A percentile compares a stretch with the other conserved stretches of the same genome.
phyloP scores from a whole-genome alignment of 2,797 vertebrate species.

The Petrocephalus schoutedeni region DNA sequence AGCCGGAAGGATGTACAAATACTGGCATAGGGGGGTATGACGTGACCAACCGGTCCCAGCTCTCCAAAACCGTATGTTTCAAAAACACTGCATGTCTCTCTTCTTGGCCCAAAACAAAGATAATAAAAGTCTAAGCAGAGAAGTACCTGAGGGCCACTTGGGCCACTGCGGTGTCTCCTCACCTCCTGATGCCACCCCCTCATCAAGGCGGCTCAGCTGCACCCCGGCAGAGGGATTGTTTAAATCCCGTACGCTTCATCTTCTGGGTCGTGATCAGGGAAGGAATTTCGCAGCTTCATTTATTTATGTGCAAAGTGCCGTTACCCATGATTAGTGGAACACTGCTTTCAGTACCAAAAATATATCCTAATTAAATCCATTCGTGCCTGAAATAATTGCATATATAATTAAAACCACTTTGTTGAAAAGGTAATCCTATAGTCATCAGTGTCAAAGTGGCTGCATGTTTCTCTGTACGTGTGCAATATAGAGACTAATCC shows the following conservation, averaged over 20 bases:
- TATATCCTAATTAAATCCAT: slow-evolving; percentile 11
- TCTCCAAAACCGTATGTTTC: neutral
- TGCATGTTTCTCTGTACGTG: slow-evolving; percentile 31
- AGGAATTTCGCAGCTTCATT: neutral
- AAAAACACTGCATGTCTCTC: neutral
- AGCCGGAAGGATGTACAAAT: neutral
- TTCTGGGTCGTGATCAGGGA: neutral
- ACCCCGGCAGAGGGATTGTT: neutral
- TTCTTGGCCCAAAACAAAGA: neutral
- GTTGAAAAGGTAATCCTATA: slow-evolving; percentile 31
- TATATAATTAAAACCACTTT: slow-evolving; percentile 38
- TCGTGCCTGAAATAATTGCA: slow-evolving; percentile 38
- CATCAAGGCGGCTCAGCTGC: neutral
- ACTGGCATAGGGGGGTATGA: neutral
- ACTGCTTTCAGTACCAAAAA: slow-evolving; percentile 14
- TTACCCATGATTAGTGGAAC: neutral
- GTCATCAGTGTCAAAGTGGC: slow-evolving; percentile 33
- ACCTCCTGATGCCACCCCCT: neutral
- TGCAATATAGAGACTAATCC: slow-evolving; percentile 28
- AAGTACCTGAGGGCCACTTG: neutral
- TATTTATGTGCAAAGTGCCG: neutral
- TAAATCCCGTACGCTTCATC: neutral
- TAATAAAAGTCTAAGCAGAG: neutral
- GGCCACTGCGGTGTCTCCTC: neutral
- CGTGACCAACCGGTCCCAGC: neutral